These are phyloP conservation scores for Melozone crissalis DNA, from an alignment of 2,113 vertebrate genomes.

Conservation along the genomic window DNA sequence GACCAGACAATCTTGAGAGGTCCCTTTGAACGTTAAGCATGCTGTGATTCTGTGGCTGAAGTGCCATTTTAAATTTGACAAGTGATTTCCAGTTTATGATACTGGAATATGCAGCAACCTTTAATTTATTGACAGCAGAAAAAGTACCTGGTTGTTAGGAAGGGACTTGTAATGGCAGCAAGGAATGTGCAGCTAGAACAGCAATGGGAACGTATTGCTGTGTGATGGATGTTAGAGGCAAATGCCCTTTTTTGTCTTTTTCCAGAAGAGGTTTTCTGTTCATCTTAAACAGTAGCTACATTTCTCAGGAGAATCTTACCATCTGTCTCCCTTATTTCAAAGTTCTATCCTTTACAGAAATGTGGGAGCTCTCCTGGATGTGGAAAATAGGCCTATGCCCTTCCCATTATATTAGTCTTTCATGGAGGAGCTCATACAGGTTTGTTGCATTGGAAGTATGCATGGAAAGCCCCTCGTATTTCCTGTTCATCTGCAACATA, in stretches of 20 bases:
- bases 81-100: neutral
- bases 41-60: neutral
- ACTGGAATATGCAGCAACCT: neutral
- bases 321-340: neutral
- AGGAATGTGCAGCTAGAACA: neutral
- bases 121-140: neutral
- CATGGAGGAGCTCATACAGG: neutral
- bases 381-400: neutral
- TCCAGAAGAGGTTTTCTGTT: neutral
- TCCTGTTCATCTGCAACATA: neutral
- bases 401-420: neutral
- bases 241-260: neutral
- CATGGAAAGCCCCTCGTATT: neutral
- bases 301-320: neutral
- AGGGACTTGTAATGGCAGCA: neutral
- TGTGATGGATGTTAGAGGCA: neutral
- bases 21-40: neutral
- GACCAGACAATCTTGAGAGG: neutral
- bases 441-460: neutral
- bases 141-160: neutral
- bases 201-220: rapidly evolving
- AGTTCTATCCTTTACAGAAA: neutral
- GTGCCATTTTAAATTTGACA: neutral
- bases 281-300: neutral
- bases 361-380: neutral